Percentiles rank a stretch among this genome's conserved stretches.
These are phyloP conservation scores for Meloidogyne chitwoodi DNA, from an alignment of 1,140 invertebrate genomes.

Conservation along the genomic window DNA sequence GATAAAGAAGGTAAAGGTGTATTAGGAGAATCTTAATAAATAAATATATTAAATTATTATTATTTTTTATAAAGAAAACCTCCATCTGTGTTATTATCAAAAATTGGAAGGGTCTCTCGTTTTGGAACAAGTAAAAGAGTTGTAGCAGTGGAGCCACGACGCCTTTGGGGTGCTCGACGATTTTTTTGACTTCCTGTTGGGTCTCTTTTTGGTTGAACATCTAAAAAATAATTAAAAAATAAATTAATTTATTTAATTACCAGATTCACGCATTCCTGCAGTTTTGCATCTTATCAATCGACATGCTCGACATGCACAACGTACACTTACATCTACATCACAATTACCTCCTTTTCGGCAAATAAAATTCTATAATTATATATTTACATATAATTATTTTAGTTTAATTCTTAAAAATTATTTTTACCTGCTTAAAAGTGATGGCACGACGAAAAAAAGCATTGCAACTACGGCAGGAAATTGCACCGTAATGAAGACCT, in stretches of 20 bases:
- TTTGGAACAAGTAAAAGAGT: not conserved
- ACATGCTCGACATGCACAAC: slow-evolving; percentile 33
- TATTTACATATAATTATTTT: not conserved
- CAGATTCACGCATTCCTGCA: slow-evolving; percentile 27
- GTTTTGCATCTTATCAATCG: slow-evolving; percentile 21
- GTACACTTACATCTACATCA: slow-evolving; percentile 23
- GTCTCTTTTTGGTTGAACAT: slow-evolving; percentile 33
- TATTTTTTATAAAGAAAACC: not conserved
- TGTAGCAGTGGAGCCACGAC: not conserved
- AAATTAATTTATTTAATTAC: not conserved
- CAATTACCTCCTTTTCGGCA: slow-evolving; percentile 35
- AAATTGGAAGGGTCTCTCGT: not conserved
- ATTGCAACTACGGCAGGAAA: slow-evolving; percentile 33
- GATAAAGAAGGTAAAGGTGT: slow-evolving; percentile 8
- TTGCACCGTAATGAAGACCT: slow-evolving; percentile 26
- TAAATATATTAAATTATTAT: not conserved
- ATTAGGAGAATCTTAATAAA: slow-evolving; percentile 7
- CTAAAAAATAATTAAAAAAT: not conserved
- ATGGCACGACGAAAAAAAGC: slow-evolving; percentile 36
- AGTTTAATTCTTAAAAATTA: not conserved
- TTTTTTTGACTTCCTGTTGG: slow-evolving; percentile 33
- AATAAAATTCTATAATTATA: slow-evolving; percentile 22
- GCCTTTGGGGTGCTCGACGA: slow-evolving; percentile 25
- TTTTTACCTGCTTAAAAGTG: slow-evolving; percentile 31
- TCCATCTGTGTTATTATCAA: not conserved